phyloP scores from a whole-genome alignment of 2,113 vertebrate genomes.

The Gallinago undulata region DNA sequence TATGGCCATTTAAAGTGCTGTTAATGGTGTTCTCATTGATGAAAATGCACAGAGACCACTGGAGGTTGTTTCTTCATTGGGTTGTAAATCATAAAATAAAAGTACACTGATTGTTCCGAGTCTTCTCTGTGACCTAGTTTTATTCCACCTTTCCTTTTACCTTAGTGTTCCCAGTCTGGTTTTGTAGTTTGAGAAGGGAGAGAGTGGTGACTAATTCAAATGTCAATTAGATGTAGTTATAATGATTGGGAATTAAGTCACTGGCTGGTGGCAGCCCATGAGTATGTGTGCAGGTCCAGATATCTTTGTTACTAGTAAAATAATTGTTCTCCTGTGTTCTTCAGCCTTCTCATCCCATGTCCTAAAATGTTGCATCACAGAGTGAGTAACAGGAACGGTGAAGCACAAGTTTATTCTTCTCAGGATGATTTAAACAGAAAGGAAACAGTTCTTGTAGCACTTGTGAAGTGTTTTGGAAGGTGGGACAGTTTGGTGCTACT shows the following conservation, averaged over 20 bases:
- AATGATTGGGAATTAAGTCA: neutral
- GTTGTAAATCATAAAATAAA: neutral
- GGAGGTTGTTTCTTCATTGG: neutral
- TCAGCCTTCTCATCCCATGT: neutral
- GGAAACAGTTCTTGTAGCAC: neutral
- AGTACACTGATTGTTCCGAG: neutral
- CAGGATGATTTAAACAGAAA: neutral
- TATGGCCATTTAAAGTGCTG: neutral
- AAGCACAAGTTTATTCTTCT: neutral
- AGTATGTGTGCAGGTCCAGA: neutral
- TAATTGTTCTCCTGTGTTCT: neutral
- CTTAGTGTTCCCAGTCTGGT: neutral
- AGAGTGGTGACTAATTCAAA: neutral
- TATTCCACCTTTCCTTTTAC: neutral
- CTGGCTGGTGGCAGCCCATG: neutral
- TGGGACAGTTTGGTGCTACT: neutral
- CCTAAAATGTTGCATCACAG: neutral
- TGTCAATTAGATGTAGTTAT: neutral
- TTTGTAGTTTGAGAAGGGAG: neutral
- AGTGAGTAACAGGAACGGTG: neutral
- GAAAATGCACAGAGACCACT: neutral
- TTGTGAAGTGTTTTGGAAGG: neutral
- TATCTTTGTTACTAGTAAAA: neutral
- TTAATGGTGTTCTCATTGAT: neutral
- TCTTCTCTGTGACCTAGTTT: neutral